Base-by-base conservation (phyloP, 2,797 vertebrate species). In the Pempheris klunzingeri region DNA sequence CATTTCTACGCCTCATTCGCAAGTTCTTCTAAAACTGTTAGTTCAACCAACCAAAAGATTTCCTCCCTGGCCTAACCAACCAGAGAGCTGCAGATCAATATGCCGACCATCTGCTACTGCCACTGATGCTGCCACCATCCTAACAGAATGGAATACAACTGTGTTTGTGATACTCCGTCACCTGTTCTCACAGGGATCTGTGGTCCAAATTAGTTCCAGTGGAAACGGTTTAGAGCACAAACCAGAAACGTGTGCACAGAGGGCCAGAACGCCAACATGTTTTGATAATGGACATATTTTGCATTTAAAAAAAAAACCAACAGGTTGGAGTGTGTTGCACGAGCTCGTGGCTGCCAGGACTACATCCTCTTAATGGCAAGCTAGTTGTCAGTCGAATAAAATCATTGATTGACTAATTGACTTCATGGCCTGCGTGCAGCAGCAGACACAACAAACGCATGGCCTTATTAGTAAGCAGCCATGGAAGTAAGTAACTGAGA, bases 391-490 rank as follows among this genome's bases (percentile, higher is more conserved):
- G 12, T 34, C 1, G 54, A 49, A 1, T 28, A 3, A 47, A 52
- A 24, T 18, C 7, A 32, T 50, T 62, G 36, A 53, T 41, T 38
- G 28, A 39, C 12, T 34, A 32, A 64, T 13, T 20, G 20, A 49
- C 54, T 58, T 24, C 1, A 52, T 73, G 64, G 11, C 26, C 46
- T 5, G 20, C 1, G 69, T 11, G 34, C 30, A 77, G 41, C 54
- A 43, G 34, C 54, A 79, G 52, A 81, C 58, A 62, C 47, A 66
- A 68, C 57, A 75, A 20, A 57, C 62, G 54, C 18, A 69, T 7
- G 13, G 14, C 0, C 2, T 26, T 47, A 46, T 20, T 13, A 59
- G 24, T 12, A 7, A 41, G 60, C 9, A 41, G n/a, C 55, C 55
- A 65, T 2, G 2, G 7, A 38, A 28, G 9, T 11, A 2, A 18